phyloP scores from a whole-genome alignment of 1,140 invertebrate genomes.

The Nautilus pompilius region DNA sequence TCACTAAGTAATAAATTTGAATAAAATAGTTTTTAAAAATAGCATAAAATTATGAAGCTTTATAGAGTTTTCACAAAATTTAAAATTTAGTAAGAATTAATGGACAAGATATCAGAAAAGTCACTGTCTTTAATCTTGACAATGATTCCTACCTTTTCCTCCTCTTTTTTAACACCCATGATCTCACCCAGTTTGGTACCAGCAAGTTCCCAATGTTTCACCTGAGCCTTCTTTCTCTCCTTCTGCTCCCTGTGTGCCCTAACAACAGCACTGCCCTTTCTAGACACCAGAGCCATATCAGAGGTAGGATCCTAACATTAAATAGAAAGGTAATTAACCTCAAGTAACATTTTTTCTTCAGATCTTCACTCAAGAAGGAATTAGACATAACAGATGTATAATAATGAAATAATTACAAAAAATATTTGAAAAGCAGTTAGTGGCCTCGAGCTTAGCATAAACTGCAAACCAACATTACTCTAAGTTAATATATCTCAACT shows the following conservation, averaged over 20 bases:
- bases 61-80: not conserved
- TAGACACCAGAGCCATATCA: constrained; percentile 94
- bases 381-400: too few relatives aligned
- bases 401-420: too few relatives aligned
- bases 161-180: constrained; percentile 82
- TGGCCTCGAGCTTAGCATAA: too few relatives aligned
- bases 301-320: constrained; percentile 89
- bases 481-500: too few relatives aligned
- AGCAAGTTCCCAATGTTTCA: constrained; percentile 98
- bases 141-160: constrained; percentile 62
- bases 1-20: too few relatives aligned
- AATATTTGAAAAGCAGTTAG: too few relatives aligned
- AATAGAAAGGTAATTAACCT: too few relatives aligned
- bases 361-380: too few relatives aligned
- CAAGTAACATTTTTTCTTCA: too few relatives aligned
- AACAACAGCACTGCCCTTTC: constrained; percentile 90
- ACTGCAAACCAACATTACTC: too few relatives aligned
- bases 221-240: constrained; percentile 91
- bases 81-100: not conserved
- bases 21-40: not conserved
- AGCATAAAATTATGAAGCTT: not conserved
- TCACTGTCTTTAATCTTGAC: too few relatives aligned
- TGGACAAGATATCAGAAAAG: too few relatives aligned
- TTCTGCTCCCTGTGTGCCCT: constrained; percentile 91
- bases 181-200: constrained; percentile 96